Percentiles rank a stretch among this genome's conserved stretches.
Evolutionary conservation across 1,140 invertebrate genomes (phyloP).

Genomic region (Conus betulinus): DNA sequence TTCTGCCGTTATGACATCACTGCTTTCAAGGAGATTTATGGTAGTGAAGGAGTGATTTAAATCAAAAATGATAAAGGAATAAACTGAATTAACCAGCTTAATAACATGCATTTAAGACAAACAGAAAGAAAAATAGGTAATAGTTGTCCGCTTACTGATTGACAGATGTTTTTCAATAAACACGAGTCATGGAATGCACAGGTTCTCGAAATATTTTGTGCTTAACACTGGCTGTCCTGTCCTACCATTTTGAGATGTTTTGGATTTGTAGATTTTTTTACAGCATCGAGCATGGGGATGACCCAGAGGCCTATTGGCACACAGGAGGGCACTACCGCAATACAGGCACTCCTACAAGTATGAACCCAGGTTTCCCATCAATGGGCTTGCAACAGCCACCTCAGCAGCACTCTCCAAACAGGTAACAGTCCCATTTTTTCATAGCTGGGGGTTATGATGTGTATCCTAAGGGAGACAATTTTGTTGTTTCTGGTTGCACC

Average conservation of each 20-base stretch:
- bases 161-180: background rate
- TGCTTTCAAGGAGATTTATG: too few relatives aligned
- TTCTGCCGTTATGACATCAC: too few relatives aligned
- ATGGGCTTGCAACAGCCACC: constrained; percentile 59
- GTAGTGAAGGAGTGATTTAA: too few relatives aligned
- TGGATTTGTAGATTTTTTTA: constrained; percentile 6
- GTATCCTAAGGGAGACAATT: too few relatives aligned
- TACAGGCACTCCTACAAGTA: constrained; percentile 73
- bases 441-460: background rate
- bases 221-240: too few relatives aligned
- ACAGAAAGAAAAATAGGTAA: background rate
- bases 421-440: constrained; percentile 49
- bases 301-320: constrained; percentile 54
- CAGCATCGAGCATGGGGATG: constrained; percentile 49
- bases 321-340: constrained; percentile 60
- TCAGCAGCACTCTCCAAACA: constrained; percentile 75
- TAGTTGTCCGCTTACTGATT: background rate
- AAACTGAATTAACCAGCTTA: too few relatives aligned
- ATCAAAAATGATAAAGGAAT: too few relatives aligned
- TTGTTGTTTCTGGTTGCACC: too few relatives aligned
- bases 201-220: background rate
- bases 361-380: constrained; percentile 68
- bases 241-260: background rate
- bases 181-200: background rate
- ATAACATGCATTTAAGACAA: too few relatives aligned